Conservation (phyloP, 1,140 invertebrate genomes). For the Euura saliciscinereae region DNA sequence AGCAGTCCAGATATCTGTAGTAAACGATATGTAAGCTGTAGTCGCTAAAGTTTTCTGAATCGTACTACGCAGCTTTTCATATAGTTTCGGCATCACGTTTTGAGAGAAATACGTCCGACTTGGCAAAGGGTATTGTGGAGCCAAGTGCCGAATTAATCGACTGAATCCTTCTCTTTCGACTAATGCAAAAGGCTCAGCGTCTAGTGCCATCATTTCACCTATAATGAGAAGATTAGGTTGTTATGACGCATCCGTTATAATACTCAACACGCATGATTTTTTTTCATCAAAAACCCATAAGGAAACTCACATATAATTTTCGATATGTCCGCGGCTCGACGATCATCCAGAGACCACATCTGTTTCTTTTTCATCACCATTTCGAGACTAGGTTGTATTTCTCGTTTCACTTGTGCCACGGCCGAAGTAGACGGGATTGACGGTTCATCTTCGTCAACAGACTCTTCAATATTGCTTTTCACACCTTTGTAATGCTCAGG, state of each 20-base stretch:
- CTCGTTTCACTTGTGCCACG: not conserved
- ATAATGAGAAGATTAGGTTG: not conserved
- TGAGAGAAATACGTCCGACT: conserved; percentile 21
- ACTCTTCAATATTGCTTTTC: not conserved
- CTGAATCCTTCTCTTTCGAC: conserved; percentile 20
- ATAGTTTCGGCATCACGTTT: conserved; percentile 18
- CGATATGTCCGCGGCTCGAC: not conserved
- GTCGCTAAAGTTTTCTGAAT: not conserved
- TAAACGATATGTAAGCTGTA: not conserved
- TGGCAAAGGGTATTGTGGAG: conserved; percentile 15
- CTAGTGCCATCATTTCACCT: conserved; percentile 21
- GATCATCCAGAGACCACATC: not conserved
- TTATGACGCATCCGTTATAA: not conserved
- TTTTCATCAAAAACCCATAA: not conserved
- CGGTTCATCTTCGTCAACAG: not conserved
- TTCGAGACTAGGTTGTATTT: not conserved
- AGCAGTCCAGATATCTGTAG: conserved; percentile 1
- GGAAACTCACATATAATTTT: conserved; percentile 3
- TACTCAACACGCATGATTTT: not conserved
- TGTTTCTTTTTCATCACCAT: not conserved
- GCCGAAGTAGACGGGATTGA: not conserved
- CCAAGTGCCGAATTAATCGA: conserved; percentile 20
- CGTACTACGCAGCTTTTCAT: conserved; percentile 14
- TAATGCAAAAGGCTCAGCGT: conserved; percentile 21
- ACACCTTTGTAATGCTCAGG: not conserved